Conservation (phyloP, 1,140 invertebrate species). For the Diplogasteroides magnus region DNA sequence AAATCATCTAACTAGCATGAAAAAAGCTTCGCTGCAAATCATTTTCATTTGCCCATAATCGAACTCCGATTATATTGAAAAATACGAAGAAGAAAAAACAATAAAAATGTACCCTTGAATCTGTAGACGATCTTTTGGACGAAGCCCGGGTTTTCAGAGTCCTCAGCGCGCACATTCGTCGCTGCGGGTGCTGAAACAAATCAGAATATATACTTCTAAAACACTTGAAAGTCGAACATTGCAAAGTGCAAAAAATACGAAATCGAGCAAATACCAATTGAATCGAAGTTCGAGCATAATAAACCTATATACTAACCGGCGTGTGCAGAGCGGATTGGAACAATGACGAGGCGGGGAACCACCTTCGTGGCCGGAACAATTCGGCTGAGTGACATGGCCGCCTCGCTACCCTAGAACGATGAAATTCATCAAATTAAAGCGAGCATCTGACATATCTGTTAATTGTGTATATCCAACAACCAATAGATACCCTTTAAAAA, state of each 20-base stretch:
- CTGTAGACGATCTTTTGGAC: constrained; percentile 49
- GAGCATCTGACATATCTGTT: background rate
- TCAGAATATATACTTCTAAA: constrained; percentile 2
- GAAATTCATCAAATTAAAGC: background rate
- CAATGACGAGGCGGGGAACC: constrained; percentile 19
- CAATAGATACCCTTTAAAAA: too few relatives aligned
- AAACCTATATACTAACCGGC: constrained; percentile 15
- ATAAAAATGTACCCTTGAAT: constrained; percentile 42
- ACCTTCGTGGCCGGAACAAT: constrained; percentile 17
- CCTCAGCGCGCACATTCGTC: constrained; percentile 12
- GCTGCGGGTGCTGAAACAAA: constrained; percentile 22
- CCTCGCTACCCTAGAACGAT: background rate
- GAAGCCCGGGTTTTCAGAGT: constrained; percentile 37
- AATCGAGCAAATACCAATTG: background rate
- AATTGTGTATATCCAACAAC: too few relatives aligned
- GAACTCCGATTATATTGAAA: constrained; percentile 2
- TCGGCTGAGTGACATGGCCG: constrained; percentile 27
- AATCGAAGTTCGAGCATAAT: too few relatives aligned
- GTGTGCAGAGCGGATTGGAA: constrained; percentile 18
- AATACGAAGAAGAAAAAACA: background rate
- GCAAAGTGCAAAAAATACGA: too few relatives aligned
- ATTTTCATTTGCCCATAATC: background rate
- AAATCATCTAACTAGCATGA: background rate
- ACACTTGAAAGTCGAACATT: too few relatives aligned
- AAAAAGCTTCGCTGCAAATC: background rate